phyloP scores from a whole-genome alignment of 2,888 invertebrate genomes.

The Polylopha cassiicola region DNA sequence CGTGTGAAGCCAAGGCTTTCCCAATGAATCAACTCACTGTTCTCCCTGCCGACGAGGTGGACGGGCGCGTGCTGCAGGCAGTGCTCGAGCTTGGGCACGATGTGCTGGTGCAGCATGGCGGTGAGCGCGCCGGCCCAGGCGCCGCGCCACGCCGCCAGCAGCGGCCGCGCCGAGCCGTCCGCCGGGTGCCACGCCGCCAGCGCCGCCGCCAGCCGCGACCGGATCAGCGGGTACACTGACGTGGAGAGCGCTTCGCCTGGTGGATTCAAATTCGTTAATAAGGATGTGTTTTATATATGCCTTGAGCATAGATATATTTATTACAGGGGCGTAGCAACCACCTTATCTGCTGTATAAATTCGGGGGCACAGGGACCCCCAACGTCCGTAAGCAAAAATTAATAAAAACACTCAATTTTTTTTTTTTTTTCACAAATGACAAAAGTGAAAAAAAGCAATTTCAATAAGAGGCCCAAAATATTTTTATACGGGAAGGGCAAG shows the following conservation, averaged over 20 bases:
- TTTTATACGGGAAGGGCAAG: too few relatives aligned
- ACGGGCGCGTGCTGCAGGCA: conserved; percentile 74
- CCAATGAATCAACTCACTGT: conserved; percentile 38
- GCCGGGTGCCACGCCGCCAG: conserved; percentile 97
- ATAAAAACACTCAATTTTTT: too few relatives aligned
- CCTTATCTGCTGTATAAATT: too few relatives aligned
- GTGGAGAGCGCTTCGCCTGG: conserved; percentile 69
- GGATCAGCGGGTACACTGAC: conserved; percentile 90
- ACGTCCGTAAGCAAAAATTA: too few relatives aligned
- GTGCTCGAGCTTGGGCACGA: conserved; percentile 91
- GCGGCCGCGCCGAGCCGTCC: conserved; percentile 93
- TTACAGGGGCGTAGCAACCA: too few relatives aligned
- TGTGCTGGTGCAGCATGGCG: conserved; percentile 88
- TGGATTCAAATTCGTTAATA: background rate
- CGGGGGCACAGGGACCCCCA: too few relatives aligned
- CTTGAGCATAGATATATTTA: too few relatives aligned
- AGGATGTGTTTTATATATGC: too few relatives aligned
- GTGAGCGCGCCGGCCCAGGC: conserved; percentile 72
- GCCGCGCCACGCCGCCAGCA: conserved; percentile 92
- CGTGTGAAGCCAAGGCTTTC: too few relatives aligned
- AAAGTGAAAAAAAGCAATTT: too few relatives aligned
- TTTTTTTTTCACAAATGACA: too few relatives aligned
- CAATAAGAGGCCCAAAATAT: too few relatives aligned
- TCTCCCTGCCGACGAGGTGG: conserved; percentile 56
- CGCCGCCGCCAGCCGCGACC: conserved; percentile 93